Evolutionary conservation across 2,888 invertebrate species (phyloP).

Genomic region (Argyresthia goedartella): DNA sequence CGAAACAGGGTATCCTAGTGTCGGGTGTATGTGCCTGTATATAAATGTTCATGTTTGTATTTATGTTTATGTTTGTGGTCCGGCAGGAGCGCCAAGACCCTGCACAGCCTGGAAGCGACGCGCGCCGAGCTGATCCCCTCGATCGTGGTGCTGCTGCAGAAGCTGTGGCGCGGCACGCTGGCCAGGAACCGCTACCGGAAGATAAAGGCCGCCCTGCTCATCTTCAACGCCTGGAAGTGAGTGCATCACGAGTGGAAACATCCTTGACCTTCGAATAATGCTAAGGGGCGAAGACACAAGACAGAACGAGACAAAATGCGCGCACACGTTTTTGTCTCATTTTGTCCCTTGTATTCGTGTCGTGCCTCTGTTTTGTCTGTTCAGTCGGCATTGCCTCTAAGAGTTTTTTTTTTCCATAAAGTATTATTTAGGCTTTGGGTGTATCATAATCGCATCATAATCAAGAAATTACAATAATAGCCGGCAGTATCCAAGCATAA

Average conservation of each 20-base stretch:
- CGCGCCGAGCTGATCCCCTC: conserved; percentile 90
- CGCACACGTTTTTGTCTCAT: too few species aligned
- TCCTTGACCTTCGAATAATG: background rate
- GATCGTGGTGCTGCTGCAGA: conserved; percentile 94
- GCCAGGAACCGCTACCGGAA: conserved; percentile 85
- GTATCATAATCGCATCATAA: too few species aligned
- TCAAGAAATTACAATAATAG: too few species aligned
- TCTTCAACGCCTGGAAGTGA: conserved; percentile 84
- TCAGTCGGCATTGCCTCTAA: too few species aligned
- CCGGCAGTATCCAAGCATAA: too few species aligned
- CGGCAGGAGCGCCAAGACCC: conserved; percentile 83
- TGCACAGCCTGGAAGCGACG: conserved; percentile 90
- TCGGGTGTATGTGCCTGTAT: too few species aligned
- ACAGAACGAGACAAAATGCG: background rate
- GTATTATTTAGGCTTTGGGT: too few species aligned
- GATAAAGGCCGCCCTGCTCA: conserved; percentile 87
- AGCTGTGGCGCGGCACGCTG: conserved; percentile 90
- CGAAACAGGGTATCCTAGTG: too few species aligned
- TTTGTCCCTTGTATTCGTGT: too few species aligned
- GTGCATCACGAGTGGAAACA: conserved; percentile 13
- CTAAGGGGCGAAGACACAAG: background rate
- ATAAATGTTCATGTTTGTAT: too few species aligned
- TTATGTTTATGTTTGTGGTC: background rate
- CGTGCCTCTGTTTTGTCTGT: too few species aligned
- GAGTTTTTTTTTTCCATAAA: too few species aligned